phyloP scores from a whole-genome alignment of 2,113 vertebrate genomes.

The Willisornis vidua region DNA sequence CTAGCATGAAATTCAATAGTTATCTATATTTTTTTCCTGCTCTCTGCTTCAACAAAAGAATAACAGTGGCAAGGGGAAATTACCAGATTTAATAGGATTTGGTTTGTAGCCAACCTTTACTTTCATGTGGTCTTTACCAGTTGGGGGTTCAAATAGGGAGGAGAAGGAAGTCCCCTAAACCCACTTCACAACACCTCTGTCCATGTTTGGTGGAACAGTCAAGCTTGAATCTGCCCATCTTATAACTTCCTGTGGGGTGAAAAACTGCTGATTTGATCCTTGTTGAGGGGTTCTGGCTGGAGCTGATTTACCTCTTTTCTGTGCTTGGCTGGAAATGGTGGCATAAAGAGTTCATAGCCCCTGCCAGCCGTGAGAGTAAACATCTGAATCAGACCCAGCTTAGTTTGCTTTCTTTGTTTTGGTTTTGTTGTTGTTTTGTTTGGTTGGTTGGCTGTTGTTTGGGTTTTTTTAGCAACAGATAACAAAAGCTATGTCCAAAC shows the following conservation, averaged over 20 bases:
- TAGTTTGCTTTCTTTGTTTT: not conserved
- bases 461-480: not conserved
- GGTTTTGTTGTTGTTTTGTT: too few species aligned
- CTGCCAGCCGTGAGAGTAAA: not conserved
- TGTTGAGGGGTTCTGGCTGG: not conserved
- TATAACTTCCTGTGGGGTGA: not conserved
- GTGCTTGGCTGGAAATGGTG: not conserved
- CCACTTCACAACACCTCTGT: not conserved
- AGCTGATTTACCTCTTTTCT: not conserved
- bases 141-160: fast-evolving
- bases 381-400: not conserved
- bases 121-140: not conserved
- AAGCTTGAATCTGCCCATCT: not conserved
- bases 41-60: not conserved
- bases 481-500: not conserved
- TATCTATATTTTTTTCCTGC: not conserved
- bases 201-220: not conserved
- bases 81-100: not conserved
- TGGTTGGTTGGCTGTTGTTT: not conserved
- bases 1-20: not conserved
- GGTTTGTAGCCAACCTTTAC: not conserved
- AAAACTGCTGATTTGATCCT: not conserved
- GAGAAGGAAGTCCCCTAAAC: not conserved
- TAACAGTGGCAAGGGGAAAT: not conserved
- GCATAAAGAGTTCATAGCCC: not conserved